Conservation (phyloP, 2,888 invertebrate species). For the Bimastos eiseni region DNA sequence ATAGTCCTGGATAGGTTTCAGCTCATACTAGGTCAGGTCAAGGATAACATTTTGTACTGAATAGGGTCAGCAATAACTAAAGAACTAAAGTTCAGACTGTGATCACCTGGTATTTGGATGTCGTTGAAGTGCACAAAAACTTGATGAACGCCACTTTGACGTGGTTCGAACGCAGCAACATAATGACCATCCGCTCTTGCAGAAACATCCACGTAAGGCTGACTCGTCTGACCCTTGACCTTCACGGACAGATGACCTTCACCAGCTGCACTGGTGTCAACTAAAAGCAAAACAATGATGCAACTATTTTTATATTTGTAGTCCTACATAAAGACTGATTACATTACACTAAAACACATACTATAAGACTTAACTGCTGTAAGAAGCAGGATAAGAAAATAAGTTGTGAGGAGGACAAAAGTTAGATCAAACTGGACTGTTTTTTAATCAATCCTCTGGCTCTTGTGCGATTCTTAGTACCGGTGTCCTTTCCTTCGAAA, state of each 20-base stretch:
- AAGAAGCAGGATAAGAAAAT: too few relatives aligned
- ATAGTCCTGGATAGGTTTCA: too few relatives aligned
- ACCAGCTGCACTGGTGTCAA: slow-evolving; percentile 43
- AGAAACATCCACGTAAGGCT: slow-evolving; percentile 31
- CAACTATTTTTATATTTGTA: background rate
- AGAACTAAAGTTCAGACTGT: background rate
- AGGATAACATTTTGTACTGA: too few relatives aligned
- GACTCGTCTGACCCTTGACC: slow-evolving; percentile 39
- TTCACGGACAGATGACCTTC: slow-evolving; percentile 41
- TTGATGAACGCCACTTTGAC: slow-evolving; percentile 69
- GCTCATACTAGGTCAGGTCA: too few relatives aligned
- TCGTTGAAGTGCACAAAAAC: slow-evolving; percentile 75
- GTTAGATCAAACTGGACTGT: too few relatives aligned
- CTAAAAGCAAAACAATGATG: slow-evolving; percentile 32
- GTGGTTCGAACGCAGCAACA: slow-evolving; percentile 37
- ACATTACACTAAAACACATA: too few relatives aligned
- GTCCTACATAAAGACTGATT: background rate
- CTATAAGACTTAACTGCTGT: too few relatives aligned
- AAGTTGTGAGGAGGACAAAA: too few relatives aligned
- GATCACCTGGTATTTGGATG: slow-evolving; percentile 63
- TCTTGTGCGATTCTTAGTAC: too few relatives aligned
- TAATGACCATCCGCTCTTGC: slow-evolving; percentile 26
- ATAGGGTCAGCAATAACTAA: background rate
- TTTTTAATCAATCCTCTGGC: too few relatives aligned
- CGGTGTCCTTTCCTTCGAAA: too few relatives aligned